Conservation (phyloP, 2,797 vertebrate species). For the Cossypha polioptera region DNA sequence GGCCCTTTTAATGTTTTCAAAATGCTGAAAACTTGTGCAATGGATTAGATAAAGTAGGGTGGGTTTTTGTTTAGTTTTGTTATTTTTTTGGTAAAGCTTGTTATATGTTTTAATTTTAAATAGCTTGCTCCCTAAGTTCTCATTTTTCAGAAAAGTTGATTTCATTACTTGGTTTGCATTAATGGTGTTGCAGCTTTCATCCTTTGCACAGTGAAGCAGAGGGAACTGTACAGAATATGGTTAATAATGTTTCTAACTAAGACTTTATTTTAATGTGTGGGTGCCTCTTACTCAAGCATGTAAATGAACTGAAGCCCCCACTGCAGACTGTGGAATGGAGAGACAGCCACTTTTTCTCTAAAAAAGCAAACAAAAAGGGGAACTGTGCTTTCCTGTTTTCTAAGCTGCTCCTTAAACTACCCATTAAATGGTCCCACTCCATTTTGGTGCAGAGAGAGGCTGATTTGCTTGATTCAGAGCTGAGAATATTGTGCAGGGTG, state of each 20-base stretch:
- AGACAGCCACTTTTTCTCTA: neutral
- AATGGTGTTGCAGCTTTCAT: neutral
- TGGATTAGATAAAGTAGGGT: neutral
- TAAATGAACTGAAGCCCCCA: neutral
- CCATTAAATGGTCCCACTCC: neutral
- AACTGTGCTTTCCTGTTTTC: neutral
- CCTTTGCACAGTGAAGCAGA: neutral
- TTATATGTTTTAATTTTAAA: neutral
- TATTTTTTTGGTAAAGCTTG: neutral
- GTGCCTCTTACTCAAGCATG: neutral
- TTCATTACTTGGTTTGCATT: neutral
- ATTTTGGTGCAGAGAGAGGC: neutral
- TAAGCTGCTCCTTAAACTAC: neutral
- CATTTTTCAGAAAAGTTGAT: neutral
- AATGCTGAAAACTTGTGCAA: neutral
- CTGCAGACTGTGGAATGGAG: neutral
- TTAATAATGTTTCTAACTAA: neutral
- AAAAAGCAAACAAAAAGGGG: neutral
- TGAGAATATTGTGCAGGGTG: neutral
- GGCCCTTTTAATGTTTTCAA: neutral
- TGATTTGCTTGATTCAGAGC: neutral
- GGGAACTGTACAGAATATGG: neutral
- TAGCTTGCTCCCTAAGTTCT: neutral
- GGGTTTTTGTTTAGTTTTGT: neutral
- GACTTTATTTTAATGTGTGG: neutral